Evolutionary conservation across 2,888 invertebrate genomes (phyloP), one percentile per base, ranked within the genome.

Genomic region (Athripsodes cinereus): DNA sequence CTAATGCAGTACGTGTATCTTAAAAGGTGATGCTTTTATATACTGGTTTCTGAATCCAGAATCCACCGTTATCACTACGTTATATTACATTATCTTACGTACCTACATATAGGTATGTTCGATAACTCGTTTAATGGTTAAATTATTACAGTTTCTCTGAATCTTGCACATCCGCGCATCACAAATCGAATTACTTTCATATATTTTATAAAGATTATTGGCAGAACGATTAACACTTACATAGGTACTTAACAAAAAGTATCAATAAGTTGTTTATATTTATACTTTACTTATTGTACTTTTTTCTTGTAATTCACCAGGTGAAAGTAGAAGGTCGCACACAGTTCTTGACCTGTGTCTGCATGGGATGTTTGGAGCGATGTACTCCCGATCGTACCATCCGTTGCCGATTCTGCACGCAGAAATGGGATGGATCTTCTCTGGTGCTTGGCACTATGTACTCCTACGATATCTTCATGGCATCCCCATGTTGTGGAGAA

Each of bases 381-480:
- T 86, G 85, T 71, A 86, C 87, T 50, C 81, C 83, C 1, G 86
- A 86, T 65, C 84, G 89, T 64, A 83, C 83, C 53, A 87, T 93
- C 65, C 83, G 86, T 67, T 94, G 94, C 79, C 84, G 89, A 66
- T 90, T 87, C 76, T 95, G 95, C 74, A 84, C 83, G 52, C 86
- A 86, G 67, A 87, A 87, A 66, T 96, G 95, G 95, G 92, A 94
- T 70, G 97, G 97, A 22, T 89, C 92, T 21, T 90, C 93, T 53
- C 83, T 97, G 62, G 92, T 97, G 58, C 83, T 97, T 59, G 97
- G 97, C 65, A 96, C 96, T 64, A 96, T 97, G 93, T 98, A 98
- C 79, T 92, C 95, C 61, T 98, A 96, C 71, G 97, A 98, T 76
- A 93, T 98, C 67, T 96, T 98, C 74, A 97, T 97, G 71, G 95